Base-by-base conservation (phyloP, 2,888 invertebrate genomes). In the Idaea straminata region DNA sequence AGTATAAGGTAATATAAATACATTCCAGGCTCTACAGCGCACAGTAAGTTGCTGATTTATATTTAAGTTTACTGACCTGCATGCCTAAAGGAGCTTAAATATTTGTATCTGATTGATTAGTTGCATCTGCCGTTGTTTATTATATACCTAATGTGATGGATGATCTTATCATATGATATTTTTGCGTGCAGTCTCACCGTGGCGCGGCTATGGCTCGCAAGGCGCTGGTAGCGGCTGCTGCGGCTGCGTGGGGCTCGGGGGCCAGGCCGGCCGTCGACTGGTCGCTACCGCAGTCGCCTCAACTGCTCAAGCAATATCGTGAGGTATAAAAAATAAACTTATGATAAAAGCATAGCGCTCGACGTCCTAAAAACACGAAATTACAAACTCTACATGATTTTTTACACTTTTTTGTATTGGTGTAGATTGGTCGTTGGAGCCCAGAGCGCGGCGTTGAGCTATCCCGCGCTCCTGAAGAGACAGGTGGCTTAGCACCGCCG, bases 131-230 rank as follows among this genome's bases (percentile, higher is more conserved):
- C 25, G 25, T 25, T 25, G 3, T 25, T 25, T 25, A 25, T 25
- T 25, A n/a, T n/a, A n/a, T n/a, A 25, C 25, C 25, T 25, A 25
- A 25, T 25, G 25, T 25, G 25, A 25, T 25, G 25, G 25, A 25
- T 25, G 25, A 3, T 25, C 25, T 25, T 2, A 25, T 25, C 1
- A 25, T 25, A 25, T 25, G 25, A 25, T 25, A 25, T 25, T 25
- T 10, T 36, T 36, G 36, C 10, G 6, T 36, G 36, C 10, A 36
- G 80, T 91, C 91, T 47, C 97, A 97, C 86, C 93, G 95, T 72
- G 95, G 95, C 34, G 96, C 94, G 1, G 91, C 91, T 15, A 91
- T 90, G 89, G 91, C 91, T 38, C 84, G 89, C 71, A 91, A 91
- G 82, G 89, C 90, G 73, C 83, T 92, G 70, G 93, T 94, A 76